Evolutionary conservation across 1,140 invertebrate genomes (phyloP).

Genomic region (Pogonomyrmex californicus): DNA sequence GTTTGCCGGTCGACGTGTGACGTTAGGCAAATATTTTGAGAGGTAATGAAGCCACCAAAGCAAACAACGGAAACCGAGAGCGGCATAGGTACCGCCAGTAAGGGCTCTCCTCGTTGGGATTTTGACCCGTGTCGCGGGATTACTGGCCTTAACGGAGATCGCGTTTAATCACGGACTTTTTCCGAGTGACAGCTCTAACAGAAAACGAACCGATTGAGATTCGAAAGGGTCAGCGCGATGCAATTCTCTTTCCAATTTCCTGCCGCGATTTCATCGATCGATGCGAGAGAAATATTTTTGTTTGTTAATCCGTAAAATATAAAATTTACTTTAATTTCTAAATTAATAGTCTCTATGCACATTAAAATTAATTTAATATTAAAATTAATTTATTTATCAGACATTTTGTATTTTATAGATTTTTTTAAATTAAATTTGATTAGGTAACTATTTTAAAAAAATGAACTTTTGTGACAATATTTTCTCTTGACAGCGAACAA

Average conservation of each 20-base stretch:
- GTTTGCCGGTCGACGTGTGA: conserved; percentile 76
- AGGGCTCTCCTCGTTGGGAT: conserved; percentile 71
- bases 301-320: not conserved
- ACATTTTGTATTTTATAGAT: not conserved
- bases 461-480: not conserved
- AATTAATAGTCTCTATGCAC: not conserved
- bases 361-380: conserved; percentile 13
- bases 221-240: conserved; percentile 26
- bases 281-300: not conserved
- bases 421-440: not conserved
- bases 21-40: conserved; percentile 86
- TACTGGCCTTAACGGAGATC: conserved; percentile 76
- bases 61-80: conserved; percentile 77
- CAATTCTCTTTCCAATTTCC: conserved; percentile 8
- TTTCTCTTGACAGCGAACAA: not conserved
- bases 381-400: not conserved
- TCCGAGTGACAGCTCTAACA: conserved; percentile 54
- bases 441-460: not conserved
- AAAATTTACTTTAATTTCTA: conserved; percentile 1
- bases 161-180: conserved; percentile 74
- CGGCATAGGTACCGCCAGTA: conserved; percentile 68
- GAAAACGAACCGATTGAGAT: conserved; percentile 39
- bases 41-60: conserved; percentile 85
- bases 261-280: not conserved
- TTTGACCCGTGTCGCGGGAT: conserved; percentile 80